Evolutionary conservation across 2,888 invertebrate species (phyloP).

Genomic region (Schizotus pectinicornis): DNA sequence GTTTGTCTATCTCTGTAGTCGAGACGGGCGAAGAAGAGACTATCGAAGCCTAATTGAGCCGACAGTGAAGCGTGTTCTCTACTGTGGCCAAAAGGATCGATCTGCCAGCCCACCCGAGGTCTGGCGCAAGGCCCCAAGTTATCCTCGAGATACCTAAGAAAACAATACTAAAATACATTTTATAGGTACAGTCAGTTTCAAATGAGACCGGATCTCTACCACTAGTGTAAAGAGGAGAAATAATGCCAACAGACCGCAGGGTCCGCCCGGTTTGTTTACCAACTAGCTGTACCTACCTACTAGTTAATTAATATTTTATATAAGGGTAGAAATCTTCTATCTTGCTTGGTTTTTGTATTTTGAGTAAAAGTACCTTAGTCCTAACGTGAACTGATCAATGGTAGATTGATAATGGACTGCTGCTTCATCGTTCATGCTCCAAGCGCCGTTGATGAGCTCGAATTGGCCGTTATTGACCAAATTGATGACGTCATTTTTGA

Average conservation of each 20-base stretch:
- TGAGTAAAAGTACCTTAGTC: constrained; percentile 65
- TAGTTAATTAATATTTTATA: too few relatives aligned
- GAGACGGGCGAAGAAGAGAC: constrained; percentile 72
- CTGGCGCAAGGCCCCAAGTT: constrained; percentile 75
- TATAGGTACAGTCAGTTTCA: too few relatives aligned
- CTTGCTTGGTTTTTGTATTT: too few relatives aligned
- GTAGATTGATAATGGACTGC: constrained; percentile 71
- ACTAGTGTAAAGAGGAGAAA: too few relatives aligned
- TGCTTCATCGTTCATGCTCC: constrained; percentile 69
- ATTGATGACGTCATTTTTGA: constrained; percentile 61
- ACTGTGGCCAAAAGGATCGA: constrained; percentile 86
- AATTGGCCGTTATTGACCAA: constrained; percentile 66
- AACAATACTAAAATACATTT: not conserved
- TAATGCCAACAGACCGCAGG: too few relatives aligned
- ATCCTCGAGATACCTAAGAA: constrained; percentile 64
- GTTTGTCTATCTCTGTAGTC: constrained; percentile 69
- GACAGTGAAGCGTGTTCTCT: constrained; percentile 70
- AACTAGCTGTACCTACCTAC: too few relatives aligned
- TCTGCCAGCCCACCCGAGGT: constrained; percentile 81
- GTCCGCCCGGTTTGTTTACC: too few relatives aligned
- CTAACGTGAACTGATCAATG: constrained; percentile 74
- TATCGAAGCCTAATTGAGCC: constrained; percentile 74
- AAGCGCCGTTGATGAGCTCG: constrained; percentile 67
- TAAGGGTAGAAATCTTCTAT: too few relatives aligned
- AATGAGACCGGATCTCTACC: too few relatives aligned